A percentile compares a stretch with the other conserved stretches of the same genome.
Conservation (phyloP, 2,888 invertebrate species). For the Agriopis aurantiaria region DNA sequence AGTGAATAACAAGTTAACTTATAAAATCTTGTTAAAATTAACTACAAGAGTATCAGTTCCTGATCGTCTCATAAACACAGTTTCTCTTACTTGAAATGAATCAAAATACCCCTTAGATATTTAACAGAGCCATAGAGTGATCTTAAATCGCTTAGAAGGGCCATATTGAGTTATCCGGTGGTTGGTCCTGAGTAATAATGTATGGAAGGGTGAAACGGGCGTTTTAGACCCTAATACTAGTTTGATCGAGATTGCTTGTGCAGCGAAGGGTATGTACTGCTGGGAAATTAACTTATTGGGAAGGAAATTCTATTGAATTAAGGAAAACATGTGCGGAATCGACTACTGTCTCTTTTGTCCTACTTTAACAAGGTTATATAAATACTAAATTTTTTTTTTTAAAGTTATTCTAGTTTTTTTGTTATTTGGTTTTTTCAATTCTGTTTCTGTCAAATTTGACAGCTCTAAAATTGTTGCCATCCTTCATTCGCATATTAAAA, state of each 20-base stretch:
- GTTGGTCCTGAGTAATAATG: conserved; percentile 79
- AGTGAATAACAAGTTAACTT: too few relatives aligned
- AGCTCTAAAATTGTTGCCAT: too few relatives aligned
- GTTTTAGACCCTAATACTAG: conserved; percentile 55
- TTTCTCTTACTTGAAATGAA: conserved; percentile 66
- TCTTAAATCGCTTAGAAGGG: conserved; percentile 78
- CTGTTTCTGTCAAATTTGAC: too few relatives aligned
- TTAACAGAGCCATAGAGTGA: conserved; percentile 74
- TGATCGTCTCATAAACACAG: conserved; percentile 13
- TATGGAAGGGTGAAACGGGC: conserved; percentile 67
- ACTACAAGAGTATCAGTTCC: neutral
- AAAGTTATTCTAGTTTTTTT: neutral
- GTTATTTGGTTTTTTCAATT: too few relatives aligned
- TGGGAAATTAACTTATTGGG: conserved; percentile 49
- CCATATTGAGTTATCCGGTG: conserved; percentile 80
- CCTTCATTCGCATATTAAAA: too few relatives aligned
- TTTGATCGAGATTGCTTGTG: conserved; percentile 64
- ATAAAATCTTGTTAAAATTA: too few relatives aligned
- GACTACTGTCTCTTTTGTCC: neutral
- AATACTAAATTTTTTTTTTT: too few relatives aligned
- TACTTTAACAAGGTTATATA: too few relatives aligned
- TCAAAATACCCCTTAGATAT: conserved; percentile 73
- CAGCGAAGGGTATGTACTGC: conserved; percentile 66
- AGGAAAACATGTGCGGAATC: neutral
- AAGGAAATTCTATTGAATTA: neutral